Base-by-base conservation (phyloP, 2,113 vertebrate species). In the Proteles cristata region DNA sequence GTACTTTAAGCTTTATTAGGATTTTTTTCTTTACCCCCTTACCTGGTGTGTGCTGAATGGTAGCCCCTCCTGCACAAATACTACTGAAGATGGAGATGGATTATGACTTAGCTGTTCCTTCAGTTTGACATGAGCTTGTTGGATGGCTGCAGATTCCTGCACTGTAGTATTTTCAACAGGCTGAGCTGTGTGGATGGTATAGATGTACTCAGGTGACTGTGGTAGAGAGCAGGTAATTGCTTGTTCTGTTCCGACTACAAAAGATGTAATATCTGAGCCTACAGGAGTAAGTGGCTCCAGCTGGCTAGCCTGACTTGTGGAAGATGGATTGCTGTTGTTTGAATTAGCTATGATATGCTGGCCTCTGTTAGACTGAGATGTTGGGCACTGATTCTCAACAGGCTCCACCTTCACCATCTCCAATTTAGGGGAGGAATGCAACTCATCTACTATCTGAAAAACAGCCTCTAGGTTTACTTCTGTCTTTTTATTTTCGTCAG, bases 381-480 rank as follows among this genome's bases (percentile, higher is more conserved):
- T 55, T 87, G 98, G 85, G 68, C 97, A 92, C 80, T 94, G 97
- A 84, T 92, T 98, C 85, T 99, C 98, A 66, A 98, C 97, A 76
- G 97, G 97, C 50, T 98, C 98, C 88, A 99, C 99, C 97, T 98
- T 98, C 45, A 99, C 98, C 93, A 98, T 86, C 90, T 93, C 97
- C 86, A 96, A 33, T 88, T 97, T 98, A 63, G 98, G 95, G 21
- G 98, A 97, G 39, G 96, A 97, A 90, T 98, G 98, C 96, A 99
- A 98, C 92, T 99, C 99, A 95, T 99, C 98, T 55, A 98, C 99
- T 39, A 99, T 98, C 97, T 99, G 99, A 98, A 99, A 99, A 96
- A 99, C 98, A n/a, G 95, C 97, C 86, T 99, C 99, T 90, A 99
- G 96, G 96, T 98, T 99, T 73, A 99, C 94, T 87, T 99, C 98